Base-by-base conservation (phyloP, 1,140 invertebrate genomes). In the Caenorhabditis briggsae region DNA sequence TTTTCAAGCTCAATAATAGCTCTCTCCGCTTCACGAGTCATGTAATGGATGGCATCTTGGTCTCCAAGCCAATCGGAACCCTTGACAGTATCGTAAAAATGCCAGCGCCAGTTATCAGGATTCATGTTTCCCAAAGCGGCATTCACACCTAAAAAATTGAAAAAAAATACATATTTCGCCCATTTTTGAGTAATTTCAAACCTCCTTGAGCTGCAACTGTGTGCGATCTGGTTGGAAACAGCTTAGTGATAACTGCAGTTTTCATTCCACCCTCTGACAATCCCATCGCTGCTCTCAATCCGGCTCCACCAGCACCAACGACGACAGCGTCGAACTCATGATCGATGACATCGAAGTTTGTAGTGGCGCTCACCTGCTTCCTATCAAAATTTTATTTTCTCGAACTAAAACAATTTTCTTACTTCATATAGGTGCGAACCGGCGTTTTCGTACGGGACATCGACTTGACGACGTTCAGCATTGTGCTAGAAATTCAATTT, bases 51-150 rank as follows among this genome's bases (percentile, higher is more conserved):
- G 43, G 97, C 97, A 94, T 99, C 96, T 94, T 98, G 91, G 93
- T 99, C 97, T 89, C 98, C 97, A 8, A 99, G 94, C 98, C 98
- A 99, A 94, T 99, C 98, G 65, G 97, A 98, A 18, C 98, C 91
- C 93, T 99, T 99, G 5, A 99, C 96, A 9, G 98, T 99, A 92
- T 95, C 97, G 93, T 98, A 95, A 95, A 98, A 97, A 92, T 99
- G 97, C 95, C 96, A 99, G 50, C 95, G 94, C 98, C 98, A 99
- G 90, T 96, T 95, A 92, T 99, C 97, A n/a, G 95, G 95, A 93
- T 98, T 97, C 96, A 97, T 97, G 92, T 97, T 97, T 64, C 96
- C 96, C 91, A 95, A 93, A 59, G 97, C 96, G 83, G 96, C 96
- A 94, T 98, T 98, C 86, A 98, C 96, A 84, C 70, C 70, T 78